Evolutionary conservation across 1,140 invertebrate species (phyloP).

Genomic region (Euborellia annulipes): DNA sequence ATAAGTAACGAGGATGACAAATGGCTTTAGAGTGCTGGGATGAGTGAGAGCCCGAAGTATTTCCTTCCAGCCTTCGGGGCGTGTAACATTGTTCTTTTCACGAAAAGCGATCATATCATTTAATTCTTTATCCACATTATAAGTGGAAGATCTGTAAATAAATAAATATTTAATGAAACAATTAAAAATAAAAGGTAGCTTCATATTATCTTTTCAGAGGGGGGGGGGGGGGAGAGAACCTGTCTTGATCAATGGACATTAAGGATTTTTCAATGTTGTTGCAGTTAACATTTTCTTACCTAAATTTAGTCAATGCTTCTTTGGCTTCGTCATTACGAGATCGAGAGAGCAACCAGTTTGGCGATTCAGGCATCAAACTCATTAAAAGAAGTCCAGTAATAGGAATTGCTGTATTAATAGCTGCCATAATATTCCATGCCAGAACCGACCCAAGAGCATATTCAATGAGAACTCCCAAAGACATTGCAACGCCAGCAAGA

Average conservation of each 20-base stretch:
- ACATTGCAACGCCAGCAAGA: conserved; percentile 36
- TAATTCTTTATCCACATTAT: conserved; percentile 43
- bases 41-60: conserved; percentile 37
- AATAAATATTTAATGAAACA: too few relatives aligned
- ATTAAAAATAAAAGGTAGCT: too few relatives aligned
- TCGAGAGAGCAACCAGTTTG: conserved; percentile 47
- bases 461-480: conserved; percentile 28
- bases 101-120: conserved; percentile 42
- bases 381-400: conserved; percentile 37
- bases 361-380: conserved; percentile 52
- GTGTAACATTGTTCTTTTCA: conserved; percentile 40
- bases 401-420: conserved; percentile 38
- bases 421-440: conserved; percentile 40
- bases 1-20: conserved; percentile 42
- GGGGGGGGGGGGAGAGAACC: too few relatives aligned
- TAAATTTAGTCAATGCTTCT: conserved; percentile 37
- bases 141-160: too few relatives aligned
- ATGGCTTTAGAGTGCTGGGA: conserved; percentile 46
- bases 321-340: conserved; percentile 42
- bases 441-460: conserved; percentile 42
- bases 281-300: conserved; percentile 6
- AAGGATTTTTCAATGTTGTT: too few relatives aligned
- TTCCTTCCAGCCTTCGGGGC: conserved; percentile 33
- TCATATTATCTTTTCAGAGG: too few relatives aligned
- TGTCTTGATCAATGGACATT: too few relatives aligned